Evolutionary conservation across 2,113 vertebrate species (phyloP).

Genomic region (Cromileptes altivelis): DNA sequence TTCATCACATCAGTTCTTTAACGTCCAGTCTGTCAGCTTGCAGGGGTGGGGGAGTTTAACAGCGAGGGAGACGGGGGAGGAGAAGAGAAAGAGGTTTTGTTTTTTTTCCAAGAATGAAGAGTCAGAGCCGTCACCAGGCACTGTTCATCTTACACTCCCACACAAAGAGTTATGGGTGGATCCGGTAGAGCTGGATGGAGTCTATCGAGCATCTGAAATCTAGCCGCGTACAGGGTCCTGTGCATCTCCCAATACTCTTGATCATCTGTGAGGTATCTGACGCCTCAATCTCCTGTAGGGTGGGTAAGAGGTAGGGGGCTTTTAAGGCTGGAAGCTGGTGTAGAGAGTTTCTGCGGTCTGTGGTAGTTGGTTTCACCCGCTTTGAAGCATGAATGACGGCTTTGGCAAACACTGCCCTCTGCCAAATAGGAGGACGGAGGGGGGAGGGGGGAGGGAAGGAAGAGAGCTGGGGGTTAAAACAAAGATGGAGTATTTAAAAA

Average conservation of each 20-base stretch:
- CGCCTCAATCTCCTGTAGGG: constrained; percentile 68
- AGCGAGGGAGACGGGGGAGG: constrained; percentile 1
- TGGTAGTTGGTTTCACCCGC: constrained; percentile 67
- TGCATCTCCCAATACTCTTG: constrained; percentile 65
- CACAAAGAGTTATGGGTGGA: constrained; percentile 54
- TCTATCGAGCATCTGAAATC: constrained; percentile 41
- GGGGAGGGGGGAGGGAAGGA: constrained; percentile 37
- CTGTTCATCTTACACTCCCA: constrained; percentile 59
- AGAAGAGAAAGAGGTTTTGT: background rate
- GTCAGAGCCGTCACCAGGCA: constrained; percentile 72
- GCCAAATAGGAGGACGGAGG: constrained; percentile 49
- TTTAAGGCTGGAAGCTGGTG: constrained; percentile 88
- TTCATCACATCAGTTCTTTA: constrained; percentile 56
- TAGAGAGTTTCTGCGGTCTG: constrained; percentile 69
- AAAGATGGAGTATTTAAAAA: constrained; percentile 56
- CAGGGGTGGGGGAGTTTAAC: constrained; percentile 33
- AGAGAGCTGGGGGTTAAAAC: constrained; percentile 49
- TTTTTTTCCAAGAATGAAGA: constrained; percentile 35
- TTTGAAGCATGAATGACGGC: constrained; percentile 71
- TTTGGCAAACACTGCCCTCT: constrained; percentile 75
- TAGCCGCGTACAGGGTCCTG: constrained; percentile 54
- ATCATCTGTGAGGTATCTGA: constrained; percentile 69
- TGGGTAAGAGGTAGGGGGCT: constrained; percentile 78
- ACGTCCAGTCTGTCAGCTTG: constrained; percentile 71
- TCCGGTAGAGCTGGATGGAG: constrained; percentile 58